Evolutionary conservation across 2,113 vertebrate species (phyloP), one percentile per base, ranked within the genome.

Genomic region (Antidorcas marsupialis): DNA sequence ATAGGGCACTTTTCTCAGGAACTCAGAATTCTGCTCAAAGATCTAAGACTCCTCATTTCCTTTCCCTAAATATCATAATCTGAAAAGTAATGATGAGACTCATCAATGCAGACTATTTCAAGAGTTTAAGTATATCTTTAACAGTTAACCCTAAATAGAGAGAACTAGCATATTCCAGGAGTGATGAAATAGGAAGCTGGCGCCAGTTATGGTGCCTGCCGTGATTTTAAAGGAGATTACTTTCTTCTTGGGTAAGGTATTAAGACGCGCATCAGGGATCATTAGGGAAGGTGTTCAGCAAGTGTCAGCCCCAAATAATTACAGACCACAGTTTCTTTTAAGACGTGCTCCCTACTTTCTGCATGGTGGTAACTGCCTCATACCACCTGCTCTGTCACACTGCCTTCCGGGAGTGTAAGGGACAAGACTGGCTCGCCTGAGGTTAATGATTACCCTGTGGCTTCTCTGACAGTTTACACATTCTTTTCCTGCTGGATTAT

Each of bases 221-320:
- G 33, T 97, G 36, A 27, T 27, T 47, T 11, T 33, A 92, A 91
- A 87, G 39, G 17, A 25, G 53, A 86, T 53, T 82, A 33, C 27
- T 64, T 89, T 97, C 92, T 91, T 39, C 59, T 95, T 59, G 55
- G 82, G 23, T 67, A 27, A 67, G 86, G n/a, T n/a, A 59, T 84
- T 81, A 87, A 85, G 89, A 30, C 57, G 36, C 7, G 50, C 3
- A 0, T 76, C 93, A 85, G 74, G 47, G 84, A 74, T 55, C 50
- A 1, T 82, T 90, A 97, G 89, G 59, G 79, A 83, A 87, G 84
- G 9, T 87, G 82, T 93, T 57, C 71, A 74, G 59, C 89, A 85
- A 47, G 79, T 91, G 28, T 64, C 97, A 17, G 88, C 94, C 96
- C 93, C 79, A 93, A 64, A 93, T 90, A 98, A 98, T 97, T 94